Evolutionary conservation across 2,888 invertebrate genomes (phyloP).

Genomic region (Amphimallon solstitiale): DNA sequence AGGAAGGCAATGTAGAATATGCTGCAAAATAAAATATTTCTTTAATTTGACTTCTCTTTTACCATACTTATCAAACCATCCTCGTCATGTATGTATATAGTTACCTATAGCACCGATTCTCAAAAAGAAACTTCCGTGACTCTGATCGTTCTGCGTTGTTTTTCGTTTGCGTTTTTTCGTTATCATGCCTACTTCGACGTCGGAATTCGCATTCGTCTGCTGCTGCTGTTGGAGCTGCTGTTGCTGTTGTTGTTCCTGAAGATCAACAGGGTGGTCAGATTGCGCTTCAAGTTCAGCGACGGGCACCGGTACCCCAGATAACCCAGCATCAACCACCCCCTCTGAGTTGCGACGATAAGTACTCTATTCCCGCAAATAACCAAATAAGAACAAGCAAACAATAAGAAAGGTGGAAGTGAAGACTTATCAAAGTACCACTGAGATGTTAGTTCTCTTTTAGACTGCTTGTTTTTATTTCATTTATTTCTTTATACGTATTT

Average conservation of each 20-base stretch:
- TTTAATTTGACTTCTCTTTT: no score
- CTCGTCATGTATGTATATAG: no score
- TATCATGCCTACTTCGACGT: constrained; percentile 71
- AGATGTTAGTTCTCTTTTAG: no score
- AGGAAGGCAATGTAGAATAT: no score
- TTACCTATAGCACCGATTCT: constrained; percentile 93
- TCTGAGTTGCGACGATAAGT: constrained; percentile 65
- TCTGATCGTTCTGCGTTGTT: constrained; percentile 90
- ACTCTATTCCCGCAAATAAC: constrained; percentile 56
- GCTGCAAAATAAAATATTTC: no score
- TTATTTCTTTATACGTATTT: no score
- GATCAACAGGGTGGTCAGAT: constrained; percentile 57
- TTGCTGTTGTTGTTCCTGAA: constrained; percentile 62
- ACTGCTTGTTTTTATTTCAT: no score
- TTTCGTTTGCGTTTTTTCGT: constrained; percentile 80
- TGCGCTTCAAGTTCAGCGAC: constrained; percentile 61
- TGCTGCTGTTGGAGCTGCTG: constrained; percentile 67
- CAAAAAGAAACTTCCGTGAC: constrained; percentile 92
- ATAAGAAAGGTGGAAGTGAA: constrained; percentile 48
- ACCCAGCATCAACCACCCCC: constrained; percentile 63
- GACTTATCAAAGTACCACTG: constrained; percentile 38
- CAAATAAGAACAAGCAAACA: constrained; percentile 39
- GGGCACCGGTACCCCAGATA: constrained; percentile 62
- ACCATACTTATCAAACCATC: no score
- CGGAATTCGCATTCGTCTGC: constrained; percentile 68